Base-by-base conservation (phyloP, 1,140 invertebrate genomes). In the Tetragnatha versicolor region DNA sequence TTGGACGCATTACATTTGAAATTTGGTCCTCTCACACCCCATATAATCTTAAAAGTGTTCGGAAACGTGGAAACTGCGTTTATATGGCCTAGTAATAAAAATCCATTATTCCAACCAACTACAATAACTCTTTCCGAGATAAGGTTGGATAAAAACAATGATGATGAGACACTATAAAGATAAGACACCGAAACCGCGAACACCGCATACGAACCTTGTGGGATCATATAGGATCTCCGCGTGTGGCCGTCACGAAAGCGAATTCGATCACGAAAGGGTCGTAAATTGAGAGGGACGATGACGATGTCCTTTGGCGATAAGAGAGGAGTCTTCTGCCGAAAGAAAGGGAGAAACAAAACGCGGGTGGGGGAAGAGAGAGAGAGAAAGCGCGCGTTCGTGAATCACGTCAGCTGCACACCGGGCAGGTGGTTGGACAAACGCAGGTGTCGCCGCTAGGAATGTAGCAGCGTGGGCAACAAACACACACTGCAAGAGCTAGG, bases 341-440 rank as follows among this genome's bases (percentile, higher is more conserved):
- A n/a, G n/a, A n/a, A n/a, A 29, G 53, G n/a, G 12, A 33, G 53
- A 58, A 58, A 58, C 53, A 58, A 58, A 58, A 17, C 53, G 53
- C 33, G 27, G 33, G 53, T 31, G 53, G n/a, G n/a, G n/a, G n/a
- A n/a, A n/a, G n/a, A n/a, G n/a, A n/a, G n/a, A 3, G 53, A 42
- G 39, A 58, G 33, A 58, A 58, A 31, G 53, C 53, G 22, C 33
- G 14, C 17, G 27, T 17, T 58, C 53, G 53, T 58, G 53, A 58
- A 58, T 58, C 53, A 58, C 53, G 53, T 58, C 53, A 58, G 53
- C 53, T 58, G 53, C 33, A 58, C 53, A 58, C 27, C n/a, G n/a
- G 33, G 53, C 53, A 58, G 53, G 53, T 58, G 53, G 53, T 58
- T 58, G 53, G 53, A 58, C 53, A 58, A 29, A 58, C 27, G 53